phyloP scores from a whole-genome alignment of 2,113 vertebrate species.

The Scophthalmus maximus region DNA sequence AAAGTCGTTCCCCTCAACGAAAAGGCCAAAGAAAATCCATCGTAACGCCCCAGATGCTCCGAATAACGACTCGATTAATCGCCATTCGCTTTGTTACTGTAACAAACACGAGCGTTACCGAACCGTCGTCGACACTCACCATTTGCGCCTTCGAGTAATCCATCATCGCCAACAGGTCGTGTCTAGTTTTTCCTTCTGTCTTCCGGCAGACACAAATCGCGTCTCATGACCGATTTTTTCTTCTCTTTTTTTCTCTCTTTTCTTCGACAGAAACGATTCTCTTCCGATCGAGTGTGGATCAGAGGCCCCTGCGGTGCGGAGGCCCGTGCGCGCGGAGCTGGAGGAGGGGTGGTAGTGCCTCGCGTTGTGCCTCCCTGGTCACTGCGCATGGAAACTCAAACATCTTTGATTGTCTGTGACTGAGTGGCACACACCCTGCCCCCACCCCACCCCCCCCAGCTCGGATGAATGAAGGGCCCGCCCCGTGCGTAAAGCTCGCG shows the following conservation, averaged over 20 bases:
- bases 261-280: too few relatives aligned
- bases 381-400: slow-evolving; percentile 81
- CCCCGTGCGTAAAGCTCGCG: slow-evolving; percentile 71
- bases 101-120: slow-evolving; percentile 62
- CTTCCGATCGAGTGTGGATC: too few relatives aligned
- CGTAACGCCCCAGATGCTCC: too few relatives aligned
- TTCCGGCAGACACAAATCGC: slow-evolving; percentile 56
- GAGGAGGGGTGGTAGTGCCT: slow-evolving; percentile 74
- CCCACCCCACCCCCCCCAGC: too few relatives aligned
- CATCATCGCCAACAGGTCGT: slow-evolving; percentile 78
- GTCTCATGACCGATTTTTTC: slow-evolving; percentile 61
- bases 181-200: slow-evolving; percentile 53
- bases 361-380: slow-evolving; percentile 74
- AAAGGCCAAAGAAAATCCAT: neutral
- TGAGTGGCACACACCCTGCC: slow-evolving; percentile 66
- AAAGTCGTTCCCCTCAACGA: too few relatives aligned
- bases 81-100: slow-evolving; percentile 73
- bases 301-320: slow-evolving; percentile 35
- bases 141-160: slow-evolving; percentile 84
- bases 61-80: slow-evolving; percentile 8
- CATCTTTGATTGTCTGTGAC: slow-evolving; percentile 78
- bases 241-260: too few relatives aligned
- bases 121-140: slow-evolving; percentile 81
- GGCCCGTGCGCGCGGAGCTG: slow-evolving; percentile 52
- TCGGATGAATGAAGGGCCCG: slow-evolving; percentile 76